Conservation (phyloP, 2,797 vertebrate genomes). For the Tenualosa thibaudeaui region DNA sequence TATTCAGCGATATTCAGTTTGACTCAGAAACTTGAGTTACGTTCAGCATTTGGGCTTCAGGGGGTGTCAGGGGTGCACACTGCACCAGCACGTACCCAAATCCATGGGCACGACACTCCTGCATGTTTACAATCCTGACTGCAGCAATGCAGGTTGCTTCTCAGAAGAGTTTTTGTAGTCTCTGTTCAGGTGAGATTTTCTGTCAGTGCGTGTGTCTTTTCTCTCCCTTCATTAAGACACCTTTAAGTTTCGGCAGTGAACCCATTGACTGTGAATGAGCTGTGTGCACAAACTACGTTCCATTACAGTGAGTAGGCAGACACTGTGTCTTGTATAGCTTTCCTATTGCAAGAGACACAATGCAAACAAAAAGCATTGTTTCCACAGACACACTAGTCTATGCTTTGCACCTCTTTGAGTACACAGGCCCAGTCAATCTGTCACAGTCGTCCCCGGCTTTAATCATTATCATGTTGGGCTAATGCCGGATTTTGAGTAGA, state of each 20-base stretch:
- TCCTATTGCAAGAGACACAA: slow-evolving; percentile 33
- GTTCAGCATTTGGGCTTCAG: background rate
- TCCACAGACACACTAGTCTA: background rate
- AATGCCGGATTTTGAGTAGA: background rate
- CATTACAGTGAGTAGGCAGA: slow-evolving; percentile 30
- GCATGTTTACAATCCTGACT: background rate
- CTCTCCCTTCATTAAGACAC: slow-evolving; percentile 53
- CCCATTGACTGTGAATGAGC: slow-evolving; percentile 41
- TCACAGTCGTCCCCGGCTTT: background rate
- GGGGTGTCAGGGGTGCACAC: background rate
- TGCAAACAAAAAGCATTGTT: slow-evolving; percentile 47
- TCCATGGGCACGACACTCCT: background rate
- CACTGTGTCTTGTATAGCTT: slow-evolving; percentile 22
- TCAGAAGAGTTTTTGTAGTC: background rate
- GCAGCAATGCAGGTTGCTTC: background rate
- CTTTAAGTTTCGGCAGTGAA: slow-evolving; percentile 58
- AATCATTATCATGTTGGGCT: slow-evolving; percentile 6
- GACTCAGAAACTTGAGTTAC: background rate
- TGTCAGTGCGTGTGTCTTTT: slow-evolving; percentile 38
- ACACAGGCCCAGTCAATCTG: slow-evolving; percentile 24
- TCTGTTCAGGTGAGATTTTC: background rate
- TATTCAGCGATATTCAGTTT: background rate
- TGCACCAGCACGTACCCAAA: background rate
- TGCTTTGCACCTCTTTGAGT: slow-evolving; percentile 2
- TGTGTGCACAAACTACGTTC: slow-evolving; percentile 31